These are phyloP conservation scores for Arctopsyche grandis DNA, from an alignment of 1,140 invertebrate genomes.

Conservation along the genomic window DNA sequence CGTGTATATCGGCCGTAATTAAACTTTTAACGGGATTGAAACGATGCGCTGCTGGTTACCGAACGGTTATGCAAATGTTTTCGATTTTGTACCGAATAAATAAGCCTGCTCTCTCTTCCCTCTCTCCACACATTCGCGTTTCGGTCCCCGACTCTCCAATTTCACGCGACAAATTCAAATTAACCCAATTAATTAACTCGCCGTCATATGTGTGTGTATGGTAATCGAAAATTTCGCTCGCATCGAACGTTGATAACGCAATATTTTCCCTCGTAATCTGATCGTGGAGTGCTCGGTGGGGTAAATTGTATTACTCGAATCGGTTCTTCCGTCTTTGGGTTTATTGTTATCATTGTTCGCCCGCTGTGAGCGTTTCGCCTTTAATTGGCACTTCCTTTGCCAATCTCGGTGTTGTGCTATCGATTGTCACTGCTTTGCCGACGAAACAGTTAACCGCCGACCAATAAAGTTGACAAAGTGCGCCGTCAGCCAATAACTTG, in stretches of 20 bases:
- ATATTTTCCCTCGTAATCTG: no score
- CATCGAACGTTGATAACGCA: no score
- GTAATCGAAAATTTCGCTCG: no score
- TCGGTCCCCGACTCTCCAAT: background rate
- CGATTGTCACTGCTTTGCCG: conserved; percentile 1
- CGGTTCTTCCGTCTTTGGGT: background rate
- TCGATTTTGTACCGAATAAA: no score
- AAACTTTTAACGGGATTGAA: conserved; percentile 3
- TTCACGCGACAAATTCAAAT: background rate
- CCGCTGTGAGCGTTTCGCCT: background rate
- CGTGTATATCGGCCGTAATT: background rate
- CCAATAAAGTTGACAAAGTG: background rate
- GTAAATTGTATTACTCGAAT: no score
- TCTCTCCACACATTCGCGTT: background rate
- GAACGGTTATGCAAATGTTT: no score
- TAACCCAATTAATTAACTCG: no score
- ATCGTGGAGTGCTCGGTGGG: no score
- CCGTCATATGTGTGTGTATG: no score
- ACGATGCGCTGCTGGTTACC: background rate
- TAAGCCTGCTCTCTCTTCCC: background rate
- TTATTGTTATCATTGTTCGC: conserved; percentile 16
- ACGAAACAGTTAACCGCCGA: background rate
- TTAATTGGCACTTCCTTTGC: conserved; percentile 19
- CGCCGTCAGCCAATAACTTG: background rate
- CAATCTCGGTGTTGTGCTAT: conserved; percentile 9